phyloP scores from a whole-genome alignment of 2,888 invertebrate species.

The Conomelus anceps region DNA sequence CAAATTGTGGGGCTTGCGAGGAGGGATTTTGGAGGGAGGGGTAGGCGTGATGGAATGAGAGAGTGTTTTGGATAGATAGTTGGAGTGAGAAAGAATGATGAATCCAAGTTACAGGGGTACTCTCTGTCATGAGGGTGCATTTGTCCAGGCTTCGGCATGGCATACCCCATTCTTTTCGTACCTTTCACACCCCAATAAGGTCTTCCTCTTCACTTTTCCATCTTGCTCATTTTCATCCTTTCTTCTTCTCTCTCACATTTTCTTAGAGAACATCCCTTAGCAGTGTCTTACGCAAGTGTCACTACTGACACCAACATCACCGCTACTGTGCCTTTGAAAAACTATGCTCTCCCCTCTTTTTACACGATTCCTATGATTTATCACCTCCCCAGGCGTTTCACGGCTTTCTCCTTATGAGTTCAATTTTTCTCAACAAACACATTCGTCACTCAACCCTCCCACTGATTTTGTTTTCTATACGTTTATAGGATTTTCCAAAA shows the following conservation, averaged over 20 bases:
- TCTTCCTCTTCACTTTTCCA: not conserved
- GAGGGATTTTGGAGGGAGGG: not conserved
- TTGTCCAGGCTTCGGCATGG: not conserved
- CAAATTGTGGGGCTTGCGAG: not conserved
- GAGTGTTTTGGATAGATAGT: not conserved
- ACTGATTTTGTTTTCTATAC: too few species aligned
- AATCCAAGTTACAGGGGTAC: too few species aligned
- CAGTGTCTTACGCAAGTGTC: constrained; percentile 8
- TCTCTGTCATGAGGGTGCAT: not conserved
- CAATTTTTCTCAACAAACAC: not conserved
- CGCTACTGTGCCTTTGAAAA: not conserved
- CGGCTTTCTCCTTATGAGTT: not conserved
- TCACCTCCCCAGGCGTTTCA: not conserved
- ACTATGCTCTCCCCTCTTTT: not conserved
- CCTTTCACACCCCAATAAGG: not conserved
- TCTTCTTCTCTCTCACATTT: not conserved
- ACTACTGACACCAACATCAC: not conserved
- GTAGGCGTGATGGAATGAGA: constrained; percentile 7
- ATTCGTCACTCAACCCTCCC: not conserved
- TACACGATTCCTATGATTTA: not conserved
- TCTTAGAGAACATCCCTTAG: not conserved
- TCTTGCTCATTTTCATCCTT: not conserved
- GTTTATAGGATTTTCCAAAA: not conserved
- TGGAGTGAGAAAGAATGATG: not conserved
- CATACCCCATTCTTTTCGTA: not conserved